phyloP scores from a whole-genome alignment of 1,140 invertebrate genomes.

The Plectus sambesii region DNA sequence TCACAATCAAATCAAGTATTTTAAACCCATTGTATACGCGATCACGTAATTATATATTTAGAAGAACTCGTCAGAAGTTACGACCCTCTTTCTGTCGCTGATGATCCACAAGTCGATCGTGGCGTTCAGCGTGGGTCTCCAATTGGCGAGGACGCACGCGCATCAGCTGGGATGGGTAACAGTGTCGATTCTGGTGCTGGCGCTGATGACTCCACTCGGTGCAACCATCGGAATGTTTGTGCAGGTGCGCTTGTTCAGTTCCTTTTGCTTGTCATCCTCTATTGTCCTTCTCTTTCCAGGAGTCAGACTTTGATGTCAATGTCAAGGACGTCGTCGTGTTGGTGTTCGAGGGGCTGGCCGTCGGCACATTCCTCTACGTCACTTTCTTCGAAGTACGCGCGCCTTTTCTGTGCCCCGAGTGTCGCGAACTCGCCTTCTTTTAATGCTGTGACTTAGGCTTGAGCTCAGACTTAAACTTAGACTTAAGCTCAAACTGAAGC shows the following conservation, averaged over 20 bases:
- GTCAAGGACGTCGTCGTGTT: conserved; percentile 30
- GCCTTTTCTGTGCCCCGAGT: neutral
- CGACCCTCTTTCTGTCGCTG: conserved; percentile 68
- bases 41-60: conserved; percentile 15
- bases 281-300: conserved; percentile 6
- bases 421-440: neutral
- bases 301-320: conserved; percentile 18
- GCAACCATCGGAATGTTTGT: conserved; percentile 32
- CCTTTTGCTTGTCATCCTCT: neutral
- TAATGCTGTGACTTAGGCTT: neutral
- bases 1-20: too few relatives aligned
- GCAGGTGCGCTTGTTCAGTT: too few relatives aligned
- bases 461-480: too few relatives aligned
- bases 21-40: too few relatives aligned
- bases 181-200: conserved; percentile 31
- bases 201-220: conserved; percentile 36
- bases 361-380: conserved; percentile 42
- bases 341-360: conserved; percentile 35
- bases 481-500: too few relatives aligned
- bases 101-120: conserved; percentile 78
- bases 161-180: conserved; percentile 31
- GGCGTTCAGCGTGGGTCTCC: conserved; percentile 52
- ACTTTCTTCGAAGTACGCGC: conserved; percentile 38
- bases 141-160: conserved; percentile 43
- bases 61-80: conserved; percentile 55